Percentiles rank a stretch among this genome's conserved stretches.
phyloP scores from a whole-genome alignment of 2,113 vertebrate genomes.

The Phyllostomus discolor region DNA sequence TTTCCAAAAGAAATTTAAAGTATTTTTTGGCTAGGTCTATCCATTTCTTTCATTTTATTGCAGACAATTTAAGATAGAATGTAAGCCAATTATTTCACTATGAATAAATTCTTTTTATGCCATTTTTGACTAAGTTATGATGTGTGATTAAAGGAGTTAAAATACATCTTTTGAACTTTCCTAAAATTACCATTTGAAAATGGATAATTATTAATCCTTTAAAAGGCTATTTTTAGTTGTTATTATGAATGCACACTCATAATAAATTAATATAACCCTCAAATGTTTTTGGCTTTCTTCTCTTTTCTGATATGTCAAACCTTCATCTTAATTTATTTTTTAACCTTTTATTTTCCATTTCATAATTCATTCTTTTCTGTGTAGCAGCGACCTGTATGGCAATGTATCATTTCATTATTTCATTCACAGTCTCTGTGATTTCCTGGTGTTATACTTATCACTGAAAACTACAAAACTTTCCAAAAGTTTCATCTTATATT shows the following conservation, averaged over 20 bases:
- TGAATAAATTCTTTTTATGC: neutral
- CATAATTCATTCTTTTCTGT: neutral
- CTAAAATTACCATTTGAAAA: constrained; percentile 15
- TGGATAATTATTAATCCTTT: neutral
- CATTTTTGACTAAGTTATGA: neutral
- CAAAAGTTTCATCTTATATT: neutral
- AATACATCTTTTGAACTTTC: neutral
- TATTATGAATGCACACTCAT: neutral
- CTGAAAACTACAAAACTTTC: neutral
- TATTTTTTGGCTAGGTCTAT: neutral
- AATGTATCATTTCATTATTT: neutral
- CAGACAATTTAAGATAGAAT: neutral
- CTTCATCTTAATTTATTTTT: neutral
- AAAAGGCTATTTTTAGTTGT: neutral
- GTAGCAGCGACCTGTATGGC: neutral
- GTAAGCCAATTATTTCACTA: neutral
- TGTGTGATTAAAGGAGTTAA: neutral
- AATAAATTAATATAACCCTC: neutral
- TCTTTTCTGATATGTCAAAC: neutral
- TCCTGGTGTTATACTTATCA: neutral
- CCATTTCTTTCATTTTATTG: neutral
- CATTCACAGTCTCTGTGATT: neutral
- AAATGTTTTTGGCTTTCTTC: constrained; percentile 61
- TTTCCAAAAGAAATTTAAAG: neutral
- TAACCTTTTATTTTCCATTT: neutral